phyloP scores from a whole-genome alignment of 2,797 vertebrate genomes.

The Malurus splendens region DNA sequence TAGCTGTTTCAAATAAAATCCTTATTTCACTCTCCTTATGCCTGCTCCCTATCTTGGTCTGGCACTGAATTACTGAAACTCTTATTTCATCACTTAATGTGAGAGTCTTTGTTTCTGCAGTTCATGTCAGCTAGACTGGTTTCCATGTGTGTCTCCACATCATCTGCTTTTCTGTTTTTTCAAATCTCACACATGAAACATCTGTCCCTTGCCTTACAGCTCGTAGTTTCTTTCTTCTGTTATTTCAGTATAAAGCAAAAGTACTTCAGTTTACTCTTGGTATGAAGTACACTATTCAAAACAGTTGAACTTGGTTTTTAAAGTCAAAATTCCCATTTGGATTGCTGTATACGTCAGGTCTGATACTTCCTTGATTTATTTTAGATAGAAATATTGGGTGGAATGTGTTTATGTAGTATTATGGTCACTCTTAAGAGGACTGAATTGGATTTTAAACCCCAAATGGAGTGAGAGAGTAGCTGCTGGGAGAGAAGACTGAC shows the following conservation, averaged over 20 bases:
- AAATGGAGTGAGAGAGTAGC: background rate
- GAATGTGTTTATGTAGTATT: background rate
- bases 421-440: background rate
- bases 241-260: constrained; percentile 15
- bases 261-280: background rate
- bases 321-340: background rate
- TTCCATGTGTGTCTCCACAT: constrained; percentile 41
- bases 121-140: constrained; percentile 39
- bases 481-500: background rate
- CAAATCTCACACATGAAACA: constrained; percentile 23
- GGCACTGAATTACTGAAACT: constrained; percentile 51
- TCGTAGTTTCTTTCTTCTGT: constrained; percentile 1
- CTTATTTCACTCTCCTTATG: constrained; percentile 11
- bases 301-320: background rate
- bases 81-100: constrained; percentile 49
- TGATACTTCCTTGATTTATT: constrained; percentile 1
- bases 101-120: constrained; percentile 43
- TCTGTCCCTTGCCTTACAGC: constrained; percentile 14
- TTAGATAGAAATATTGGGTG: background rate
- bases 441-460: background rate
- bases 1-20: constrained; percentile 64
- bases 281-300: background rate
- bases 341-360: background rate
- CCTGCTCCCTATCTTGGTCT: constrained; percentile 57
- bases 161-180: constrained; percentile 22